phyloP scores from a whole-genome alignment of 2,888 invertebrate species.

The Hyposoter didymator region DNA sequence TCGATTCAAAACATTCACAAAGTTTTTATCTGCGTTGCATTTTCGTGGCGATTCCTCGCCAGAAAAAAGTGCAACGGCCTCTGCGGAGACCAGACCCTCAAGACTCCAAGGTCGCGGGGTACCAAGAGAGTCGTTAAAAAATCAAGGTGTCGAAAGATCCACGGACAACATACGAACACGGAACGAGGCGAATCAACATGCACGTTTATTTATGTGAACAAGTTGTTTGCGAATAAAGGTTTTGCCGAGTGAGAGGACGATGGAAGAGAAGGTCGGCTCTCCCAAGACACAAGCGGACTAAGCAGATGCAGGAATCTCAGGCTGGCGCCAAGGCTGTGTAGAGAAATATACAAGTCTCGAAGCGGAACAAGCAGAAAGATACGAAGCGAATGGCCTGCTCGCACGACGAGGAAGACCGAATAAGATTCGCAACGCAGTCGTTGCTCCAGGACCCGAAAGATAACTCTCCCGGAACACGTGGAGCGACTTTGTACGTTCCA shows the following conservation, averaged over 20 bases:
- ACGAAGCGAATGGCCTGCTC: conserved; percentile 31
- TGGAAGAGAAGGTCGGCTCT: conserved; percentile 56
- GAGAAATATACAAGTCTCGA: conserved; percentile 69
- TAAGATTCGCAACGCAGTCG: conserved; percentile 48
- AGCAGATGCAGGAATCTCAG: conserved; percentile 82
- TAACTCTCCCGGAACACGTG: conserved; percentile 54
- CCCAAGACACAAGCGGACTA: conserved; percentile 71
- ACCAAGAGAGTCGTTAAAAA: conserved; percentile 50
- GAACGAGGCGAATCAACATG: conserved; percentile 45
- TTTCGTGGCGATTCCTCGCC: neutral
- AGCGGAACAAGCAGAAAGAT: conserved; percentile 65
- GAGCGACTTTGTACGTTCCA: neutral
- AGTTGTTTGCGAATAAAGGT: conserved; percentile 58
- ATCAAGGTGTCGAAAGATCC: conserved; percentile 62
- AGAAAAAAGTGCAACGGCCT: conserved; percentile 42
- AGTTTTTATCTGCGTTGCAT: neutral
- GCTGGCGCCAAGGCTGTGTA: conserved; percentile 79
- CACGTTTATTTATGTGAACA: conserved; percentile 26
- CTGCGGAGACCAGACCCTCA: conserved; percentile 61
- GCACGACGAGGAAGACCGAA: conserved; percentile 57
- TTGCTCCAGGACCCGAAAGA: conserved; percentile 50
- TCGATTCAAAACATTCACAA: neutral
- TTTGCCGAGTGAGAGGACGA: conserved; percentile 56
- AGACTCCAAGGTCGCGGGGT: conserved; percentile 61
- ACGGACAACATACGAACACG: conserved; percentile 49